phyloP scores from a whole-genome alignment of 2,113 vertebrate species.

The Chaetops frenatus region DNA sequence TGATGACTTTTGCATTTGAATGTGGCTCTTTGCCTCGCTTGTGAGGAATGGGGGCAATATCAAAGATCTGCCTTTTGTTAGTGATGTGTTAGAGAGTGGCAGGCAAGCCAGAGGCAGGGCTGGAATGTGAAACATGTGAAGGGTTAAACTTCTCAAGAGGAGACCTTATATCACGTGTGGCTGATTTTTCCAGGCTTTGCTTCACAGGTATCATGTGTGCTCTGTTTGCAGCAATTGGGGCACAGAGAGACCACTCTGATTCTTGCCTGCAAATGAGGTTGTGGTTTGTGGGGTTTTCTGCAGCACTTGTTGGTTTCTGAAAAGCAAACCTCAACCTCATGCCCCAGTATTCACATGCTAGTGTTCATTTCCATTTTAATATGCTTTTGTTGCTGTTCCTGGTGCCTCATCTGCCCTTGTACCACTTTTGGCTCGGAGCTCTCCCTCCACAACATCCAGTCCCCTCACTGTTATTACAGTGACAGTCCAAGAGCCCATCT shows the following conservation, averaged over 20 bases:
- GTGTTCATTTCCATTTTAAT: background rate
- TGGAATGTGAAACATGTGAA: background rate
- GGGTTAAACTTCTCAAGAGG: background rate
- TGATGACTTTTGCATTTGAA: background rate
- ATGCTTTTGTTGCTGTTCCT: background rate
- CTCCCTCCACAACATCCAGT: background rate
- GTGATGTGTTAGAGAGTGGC: background rate
- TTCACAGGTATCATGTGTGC: background rate
- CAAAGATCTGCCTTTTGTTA: background rate
- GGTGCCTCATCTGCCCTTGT: background rate
- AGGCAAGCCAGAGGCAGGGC: background rate
- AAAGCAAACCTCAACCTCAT: background rate
- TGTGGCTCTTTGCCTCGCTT: background rate
- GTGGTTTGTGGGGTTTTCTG: slow-evolving; percentile 1
- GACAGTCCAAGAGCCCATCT: background rate
- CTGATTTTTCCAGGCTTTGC: background rate
- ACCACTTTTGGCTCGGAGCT: background rate
- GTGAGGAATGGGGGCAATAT: background rate
- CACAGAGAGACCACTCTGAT: background rate
- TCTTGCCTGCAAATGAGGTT: background rate
- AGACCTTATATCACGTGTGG: background rate
- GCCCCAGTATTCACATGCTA: background rate
- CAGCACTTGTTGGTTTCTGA: background rate
- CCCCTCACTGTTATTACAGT: background rate
- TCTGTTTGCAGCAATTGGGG: background rate